Base-by-base conservation (phyloP, 2,797 vertebrate genomes). In the Anomalospiza imberbis region DNA sequence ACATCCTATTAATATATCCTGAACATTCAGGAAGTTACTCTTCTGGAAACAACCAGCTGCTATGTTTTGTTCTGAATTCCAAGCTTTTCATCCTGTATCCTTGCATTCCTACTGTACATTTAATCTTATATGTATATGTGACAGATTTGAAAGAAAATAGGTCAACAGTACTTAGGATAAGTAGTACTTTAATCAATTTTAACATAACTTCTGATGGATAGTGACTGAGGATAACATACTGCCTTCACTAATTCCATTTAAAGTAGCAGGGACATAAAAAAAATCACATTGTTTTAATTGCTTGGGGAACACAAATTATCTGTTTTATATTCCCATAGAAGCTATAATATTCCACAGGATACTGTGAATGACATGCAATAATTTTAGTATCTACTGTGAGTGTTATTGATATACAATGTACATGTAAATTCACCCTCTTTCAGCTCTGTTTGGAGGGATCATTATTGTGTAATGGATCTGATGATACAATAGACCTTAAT, bases 181-280 rank as follows among this genome's bases (percentile, higher is more conserved):
- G 94, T 93, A 93, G 95, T 94, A 82, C 62, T 91, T 97, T 96
- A 97, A 97, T 97, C 96, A 97, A 93, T 96, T 96, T 94, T 88
- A 94, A 86, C 72, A 0, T 94, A 93, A 95, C 57, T 97, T 97
- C 90, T 95, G 94, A 95, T 97, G 88, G 81, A 88, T 92, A 86
- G 65, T 86, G 83, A 40, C 63, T 94, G 86, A 88, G 61, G 85
- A 89, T 89, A 96, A 94, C 67, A 82, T 75, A 95, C 60, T 55
- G 54, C 80, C 73, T 88, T 95, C 78, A 73, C 44, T 96, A 96
- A 95, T 97, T 94, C 89, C 53, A 54, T 95, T 96, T 95, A 89
- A 94, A 95, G 79, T 70, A 87, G 48, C 44, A 65, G 45, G n/a
- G 34, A 89, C 70, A 83, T 93, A 50, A 97, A 97, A 94, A 94